These are phyloP conservation scores for Hirtodrosophila duncani DNA, from an alignment of 2,888 invertebrate genomes.

Conservation along the genomic window DNA sequence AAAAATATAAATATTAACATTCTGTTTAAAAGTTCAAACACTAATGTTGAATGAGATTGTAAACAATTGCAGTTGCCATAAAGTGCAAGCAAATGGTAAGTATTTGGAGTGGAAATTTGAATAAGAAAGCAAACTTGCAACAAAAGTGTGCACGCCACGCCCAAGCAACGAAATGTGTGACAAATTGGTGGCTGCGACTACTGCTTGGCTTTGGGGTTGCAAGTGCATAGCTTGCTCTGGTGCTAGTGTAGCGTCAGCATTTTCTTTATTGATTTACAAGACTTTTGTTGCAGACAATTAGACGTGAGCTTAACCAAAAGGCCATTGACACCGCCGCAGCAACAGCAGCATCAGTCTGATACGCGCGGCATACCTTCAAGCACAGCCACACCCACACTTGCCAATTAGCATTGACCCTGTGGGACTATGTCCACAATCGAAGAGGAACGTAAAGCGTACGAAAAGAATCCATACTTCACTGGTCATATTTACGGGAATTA, in stretches of 20 bases:
- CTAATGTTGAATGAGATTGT: constrained; percentile 24
- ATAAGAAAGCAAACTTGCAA: background rate
- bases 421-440: constrained; percentile 82
- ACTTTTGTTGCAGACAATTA: no score
- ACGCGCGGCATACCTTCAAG: constrained; percentile 5
- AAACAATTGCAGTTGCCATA: constrained; percentile 1
- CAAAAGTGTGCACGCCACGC: constrained; percentile 50
- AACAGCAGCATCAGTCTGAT: constrained; percentile 10
- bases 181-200: no score
- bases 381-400: constrained; percentile 29
- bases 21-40: background rate
- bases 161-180: no score
- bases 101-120: background rate
- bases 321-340: constrained; percentile 30
- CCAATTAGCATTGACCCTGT: constrained; percentile 17
- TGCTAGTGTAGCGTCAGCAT: no score
- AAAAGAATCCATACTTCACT: constrained; percentile 82
- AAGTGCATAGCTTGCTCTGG: no score
- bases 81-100: constrained; percentile 54
- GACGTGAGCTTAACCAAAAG: constrained; percentile 12
- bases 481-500: constrained; percentile 84
- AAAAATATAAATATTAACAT: constrained; percentile 4
- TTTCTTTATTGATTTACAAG: no score
- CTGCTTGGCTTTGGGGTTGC: no score
- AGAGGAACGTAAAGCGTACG: constrained; percentile 82